Evolutionary conservation across 2,888 invertebrate species (phyloP), one percentile per base, ranked within the genome.

Genomic region (Troides oblongomaculatus): DNA sequence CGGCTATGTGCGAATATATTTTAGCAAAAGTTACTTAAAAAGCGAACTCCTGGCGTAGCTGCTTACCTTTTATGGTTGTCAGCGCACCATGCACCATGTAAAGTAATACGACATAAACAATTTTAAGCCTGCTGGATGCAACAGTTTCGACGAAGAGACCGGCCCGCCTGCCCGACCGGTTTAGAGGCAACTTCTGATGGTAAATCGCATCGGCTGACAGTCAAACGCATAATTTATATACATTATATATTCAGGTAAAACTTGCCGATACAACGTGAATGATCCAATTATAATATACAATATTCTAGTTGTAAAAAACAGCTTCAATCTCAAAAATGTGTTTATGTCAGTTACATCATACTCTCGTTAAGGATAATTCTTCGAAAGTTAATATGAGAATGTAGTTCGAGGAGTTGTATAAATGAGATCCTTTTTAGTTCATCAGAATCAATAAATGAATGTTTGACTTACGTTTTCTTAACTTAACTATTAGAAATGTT

Each of bases 191-290:
- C 88, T 87, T 82, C 88, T 86, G 89, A 87, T 88, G 87, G 85
- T 88, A 88, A 89, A 92, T 91, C 87, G 90, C 87, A 86, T 84
- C 87, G 86, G 79, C 84, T 88, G 88, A 89, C 89, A 86, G 81
- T 76, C 83, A 23, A 63, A 84, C 82, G 72, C 66, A 85, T 81
- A 80, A 81, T 81, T 81, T 84, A 73, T 68, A 69, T 72, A 72
- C 70, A 69, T 72, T 23, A 58, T 64, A 71, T 70, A 72, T 72
- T 69, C 68, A 66, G 69, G 64, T 18, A 70, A 60, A 36, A 53
- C 56, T 23, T 66, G 30, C 39, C 57, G 58, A 30, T 53, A 62
- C 39, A 30, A 25, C 53, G 46, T 21, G 68, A 25, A 66, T 60
- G 30, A 60, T 66, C 59, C n/a, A 66, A 66, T 66, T 65, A 43